A percentile compares a stretch with the other conserved stretches of the same genome.
These are phyloP conservation scores for Leuciscus waleckii DNA, from an alignment of 2,797 vertebrate genomes.

Conservation along the genomic window DNA sequence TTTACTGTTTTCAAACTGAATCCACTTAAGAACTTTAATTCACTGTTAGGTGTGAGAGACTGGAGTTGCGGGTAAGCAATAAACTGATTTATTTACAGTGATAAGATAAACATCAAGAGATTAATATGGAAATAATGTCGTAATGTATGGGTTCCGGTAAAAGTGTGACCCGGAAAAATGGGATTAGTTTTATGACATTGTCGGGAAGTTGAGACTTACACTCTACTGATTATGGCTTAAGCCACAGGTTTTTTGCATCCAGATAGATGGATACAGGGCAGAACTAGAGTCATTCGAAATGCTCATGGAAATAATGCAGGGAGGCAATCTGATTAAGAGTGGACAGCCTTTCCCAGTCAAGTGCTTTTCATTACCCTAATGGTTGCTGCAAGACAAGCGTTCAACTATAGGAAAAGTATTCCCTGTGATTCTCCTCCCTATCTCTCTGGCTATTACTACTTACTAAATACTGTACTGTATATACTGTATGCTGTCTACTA, in stretches of 20 bases:
- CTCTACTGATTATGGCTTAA: slow-evolving; percentile 14
- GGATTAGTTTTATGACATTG: slow-evolving; percentile 10
- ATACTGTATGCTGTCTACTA: neutral
- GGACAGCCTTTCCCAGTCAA: slow-evolving; percentile 31
- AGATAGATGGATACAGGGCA: slow-evolving; percentile 3
- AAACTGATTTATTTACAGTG: neutral
- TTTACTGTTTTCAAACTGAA: neutral
- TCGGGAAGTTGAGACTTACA: neutral
- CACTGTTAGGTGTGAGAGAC: neutral
- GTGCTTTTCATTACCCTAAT: slow-evolving; percentile 53
- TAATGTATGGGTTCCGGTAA: neutral
- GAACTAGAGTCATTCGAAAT: slow-evolving; percentile 8
- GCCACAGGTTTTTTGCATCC: neutral
- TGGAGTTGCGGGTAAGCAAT: neutral
- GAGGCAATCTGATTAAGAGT: slow-evolving; percentile 39
- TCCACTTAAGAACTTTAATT: neutral
- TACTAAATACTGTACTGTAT: neutral
- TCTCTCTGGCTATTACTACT: neutral
- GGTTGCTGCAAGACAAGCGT: neutral
- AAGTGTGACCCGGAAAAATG: neutral
- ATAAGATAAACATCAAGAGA: slow-evolving; percentile 4
- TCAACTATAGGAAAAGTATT: slow-evolving; percentile 12
- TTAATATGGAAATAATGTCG: neutral
- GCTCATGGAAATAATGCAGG: slow-evolving; percentile 30
- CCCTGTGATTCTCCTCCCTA: neutral